phyloP scores from a whole-genome alignment of 53 echinoderm and acorn worm genomes.

The Hippasteria phrygiana region DNA sequence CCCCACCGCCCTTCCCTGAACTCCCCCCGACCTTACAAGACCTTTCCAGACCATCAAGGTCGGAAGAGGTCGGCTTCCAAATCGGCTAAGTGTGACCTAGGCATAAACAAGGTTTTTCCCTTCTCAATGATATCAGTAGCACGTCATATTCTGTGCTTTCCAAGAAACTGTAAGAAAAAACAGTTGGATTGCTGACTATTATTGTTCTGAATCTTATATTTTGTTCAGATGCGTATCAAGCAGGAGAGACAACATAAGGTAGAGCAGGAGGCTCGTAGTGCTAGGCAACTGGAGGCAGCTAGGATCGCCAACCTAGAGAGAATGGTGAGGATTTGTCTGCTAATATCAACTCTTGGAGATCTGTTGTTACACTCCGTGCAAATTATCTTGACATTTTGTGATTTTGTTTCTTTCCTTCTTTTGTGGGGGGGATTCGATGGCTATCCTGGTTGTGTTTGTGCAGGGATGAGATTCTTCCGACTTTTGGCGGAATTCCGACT shows the following conservation, averaged over 20 bases:
- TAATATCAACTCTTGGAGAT: too few relatives aligned
- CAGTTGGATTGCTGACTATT: neutral
- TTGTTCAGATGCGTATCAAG: constrained; percentile 83
- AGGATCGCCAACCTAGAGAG: constrained; percentile 85
- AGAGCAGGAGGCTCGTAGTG: constrained; percentile 91
- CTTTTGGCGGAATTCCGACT: too few relatives aligned
- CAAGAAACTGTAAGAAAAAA: too few relatives aligned
- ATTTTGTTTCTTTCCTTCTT: neutral
- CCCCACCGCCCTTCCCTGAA: too few relatives aligned
- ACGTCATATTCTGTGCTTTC: too few relatives aligned
- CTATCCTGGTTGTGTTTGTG: neutral
- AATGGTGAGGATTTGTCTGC: constrained; percentile 75
- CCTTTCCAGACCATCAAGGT: too few relatives aligned
- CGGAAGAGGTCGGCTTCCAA: too few relatives aligned
- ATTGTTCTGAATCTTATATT: neutral
- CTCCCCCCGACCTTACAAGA: too few relatives aligned
- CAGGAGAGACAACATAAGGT: constrained; percentile 90
- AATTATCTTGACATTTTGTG: neutral
- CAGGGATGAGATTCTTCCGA: too few relatives aligned
- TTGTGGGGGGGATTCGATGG: neutral
- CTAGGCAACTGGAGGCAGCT: constrained; percentile 92
- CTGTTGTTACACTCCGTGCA: neutral
- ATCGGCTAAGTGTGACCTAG: too few relatives aligned
- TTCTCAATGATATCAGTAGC: too few relatives aligned
- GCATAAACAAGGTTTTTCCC: too few relatives aligned